These are phyloP conservation scores for Callipepla californica DNA, from an alignment of 2,113 vertebrate species.

Conservation along the genomic window DNA sequence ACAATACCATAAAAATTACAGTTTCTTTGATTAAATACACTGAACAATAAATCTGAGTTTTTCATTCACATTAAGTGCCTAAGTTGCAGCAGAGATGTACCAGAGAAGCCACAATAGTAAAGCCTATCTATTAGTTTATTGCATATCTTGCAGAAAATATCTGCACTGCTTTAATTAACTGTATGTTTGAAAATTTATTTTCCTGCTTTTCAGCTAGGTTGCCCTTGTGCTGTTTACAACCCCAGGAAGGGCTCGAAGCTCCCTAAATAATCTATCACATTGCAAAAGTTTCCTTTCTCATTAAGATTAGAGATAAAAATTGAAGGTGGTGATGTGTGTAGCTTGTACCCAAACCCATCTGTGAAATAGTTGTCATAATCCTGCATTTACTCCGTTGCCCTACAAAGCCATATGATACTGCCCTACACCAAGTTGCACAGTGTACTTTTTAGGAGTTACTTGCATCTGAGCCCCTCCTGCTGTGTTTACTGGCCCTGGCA, in stretches of 20 bases:
- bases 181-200: fast-evolving
- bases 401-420: fast-evolving
- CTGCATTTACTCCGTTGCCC: neutral
- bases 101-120: neutral
- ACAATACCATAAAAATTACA: neutral
- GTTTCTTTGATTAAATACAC: neutral
- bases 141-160: neutral
- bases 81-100: neutral
- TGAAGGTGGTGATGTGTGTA: neutral
- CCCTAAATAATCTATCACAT: neutral
- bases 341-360: neutral
- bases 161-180: neutral
- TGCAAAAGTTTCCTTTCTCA: neutral
- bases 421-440: neutral
- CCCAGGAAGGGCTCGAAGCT: neutral
- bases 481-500: neutral
- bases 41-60: neutral
- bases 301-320: neutral
- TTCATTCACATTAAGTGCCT: neutral
- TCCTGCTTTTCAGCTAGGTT: neutral
- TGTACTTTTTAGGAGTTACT: fast-evolving
- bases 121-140: neutral
- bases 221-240: neutral
- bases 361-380: neutral
- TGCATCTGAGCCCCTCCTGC: fast-evolving